Percentiles rank a stretch among this genome's conserved stretches.
Evolutionary conservation across 2,113 vertebrate species (phyloP).

Genomic region (Genyomyrus donnyi): DNA sequence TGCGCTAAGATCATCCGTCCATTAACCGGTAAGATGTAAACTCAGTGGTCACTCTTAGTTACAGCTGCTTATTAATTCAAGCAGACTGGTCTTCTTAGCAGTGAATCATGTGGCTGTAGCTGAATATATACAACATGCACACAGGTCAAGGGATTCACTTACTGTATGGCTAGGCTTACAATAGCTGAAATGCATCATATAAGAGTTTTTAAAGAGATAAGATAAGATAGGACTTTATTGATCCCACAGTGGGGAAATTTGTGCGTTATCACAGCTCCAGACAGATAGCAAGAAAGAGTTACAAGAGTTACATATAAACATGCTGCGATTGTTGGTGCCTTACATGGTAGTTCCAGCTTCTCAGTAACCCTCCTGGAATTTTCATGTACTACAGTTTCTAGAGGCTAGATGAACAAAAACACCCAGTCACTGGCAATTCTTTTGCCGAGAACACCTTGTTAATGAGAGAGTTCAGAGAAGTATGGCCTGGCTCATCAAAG

Average conservation of each 20-base stretch:
- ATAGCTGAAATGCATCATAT: neutral
- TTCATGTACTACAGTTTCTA: neutral
- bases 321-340: neutral
- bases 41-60: neutral
- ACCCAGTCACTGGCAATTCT: neutral
- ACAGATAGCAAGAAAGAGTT: too few relatives aligned
- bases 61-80: neutral
- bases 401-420: neutral
- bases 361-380: neutral
- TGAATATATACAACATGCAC: neutral
- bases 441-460: neutral
- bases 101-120: neutral
- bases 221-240: too few relatives aligned
- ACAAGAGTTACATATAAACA: neutral
- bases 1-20: neutral
- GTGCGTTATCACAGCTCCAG: too few relatives aligned
- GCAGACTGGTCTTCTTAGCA: neutral
- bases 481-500: neutral
- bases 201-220: neutral
- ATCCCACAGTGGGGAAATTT: too few relatives aligned
- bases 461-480: neutral
- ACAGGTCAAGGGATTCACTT: neutral
- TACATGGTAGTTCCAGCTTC: neutral
- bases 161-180: neutral
- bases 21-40: neutral